phyloP scores from a whole-genome alignment of 2,113 vertebrate species.

The Xenotilapia caudafasciata region DNA sequence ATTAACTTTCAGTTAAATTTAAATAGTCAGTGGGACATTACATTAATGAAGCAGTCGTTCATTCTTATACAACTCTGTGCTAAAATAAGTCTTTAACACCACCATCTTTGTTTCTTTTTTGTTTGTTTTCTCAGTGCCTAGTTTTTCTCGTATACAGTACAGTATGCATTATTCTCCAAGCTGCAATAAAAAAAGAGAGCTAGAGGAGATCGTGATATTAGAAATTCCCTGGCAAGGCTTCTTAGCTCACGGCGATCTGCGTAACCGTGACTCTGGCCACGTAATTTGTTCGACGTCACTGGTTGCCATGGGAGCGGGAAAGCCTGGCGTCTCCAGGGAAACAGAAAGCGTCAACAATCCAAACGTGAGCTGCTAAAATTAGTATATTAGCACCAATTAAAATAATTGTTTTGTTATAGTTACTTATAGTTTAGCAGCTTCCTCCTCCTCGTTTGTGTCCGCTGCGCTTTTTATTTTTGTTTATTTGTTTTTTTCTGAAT shows the following conservation, averaged over 20 bases:
- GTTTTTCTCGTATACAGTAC: not conserved
- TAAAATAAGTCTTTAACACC: not conserved
- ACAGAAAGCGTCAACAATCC: constrained; percentile 20
- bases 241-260: not conserved
- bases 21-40: not conserved
- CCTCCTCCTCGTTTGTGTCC: not conserved
- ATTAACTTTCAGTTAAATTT: not conserved
- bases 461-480: not conserved
- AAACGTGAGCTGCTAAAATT: not conserved
- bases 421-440: not conserved
- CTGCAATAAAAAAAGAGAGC: not conserved
- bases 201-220: not conserved
- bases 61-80: not conserved
- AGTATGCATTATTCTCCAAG: not conserved
- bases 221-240: not conserved
- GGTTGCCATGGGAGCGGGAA: not conserved
- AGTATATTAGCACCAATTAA: not conserved
- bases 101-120: not conserved
- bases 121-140: not conserved
- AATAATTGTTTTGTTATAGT: not conserved
- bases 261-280: not conserved
- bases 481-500: constrained; percentile 15
- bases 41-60: not conserved
- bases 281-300: not conserved
- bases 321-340: constrained; percentile 13